These are phyloP conservation scores for Muricea muricata DNA, from an alignment of 92 coral and sea anemone genomes.

Conservation along the genomic window DNA sequence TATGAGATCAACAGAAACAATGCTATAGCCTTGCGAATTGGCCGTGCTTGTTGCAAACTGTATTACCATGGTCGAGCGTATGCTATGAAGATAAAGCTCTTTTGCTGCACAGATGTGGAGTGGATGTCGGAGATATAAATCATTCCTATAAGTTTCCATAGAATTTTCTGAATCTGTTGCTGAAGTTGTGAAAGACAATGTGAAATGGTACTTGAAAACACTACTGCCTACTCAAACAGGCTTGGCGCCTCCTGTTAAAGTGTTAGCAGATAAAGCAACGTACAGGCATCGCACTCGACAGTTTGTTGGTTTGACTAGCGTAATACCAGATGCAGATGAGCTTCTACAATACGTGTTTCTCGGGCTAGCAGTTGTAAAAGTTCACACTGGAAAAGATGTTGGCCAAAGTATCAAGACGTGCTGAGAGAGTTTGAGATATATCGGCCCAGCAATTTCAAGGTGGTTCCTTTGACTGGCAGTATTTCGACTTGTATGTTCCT, in stretches of 20 bases:
- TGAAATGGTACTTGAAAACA: not conserved
- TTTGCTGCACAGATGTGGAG: not conserved
- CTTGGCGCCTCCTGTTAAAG: conserved; percentile 7
- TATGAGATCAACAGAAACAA: not conserved
- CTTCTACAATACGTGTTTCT: not conserved
- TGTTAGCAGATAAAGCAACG: not conserved
- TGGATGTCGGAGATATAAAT: conserved; percentile 4
- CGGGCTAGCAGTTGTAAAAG: not conserved
- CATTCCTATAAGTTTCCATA: not conserved
- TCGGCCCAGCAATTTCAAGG: conserved; percentile 2
- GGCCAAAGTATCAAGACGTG: conserved; percentile 2
- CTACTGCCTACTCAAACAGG: not conserved
- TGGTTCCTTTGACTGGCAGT: conserved; percentile 1
- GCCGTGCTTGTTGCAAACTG: not conserved
- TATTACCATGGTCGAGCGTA: not conserved
- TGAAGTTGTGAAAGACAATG: not conserved
- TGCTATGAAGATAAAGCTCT: not conserved
- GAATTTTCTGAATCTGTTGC: not conserved
- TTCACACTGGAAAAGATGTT: not conserved
- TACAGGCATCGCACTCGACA: not conserved
- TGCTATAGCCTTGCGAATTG: not conserved
- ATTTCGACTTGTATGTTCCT: not conserved
- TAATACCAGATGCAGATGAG: not conserved
- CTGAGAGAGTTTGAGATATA: conserved; percentile 7
- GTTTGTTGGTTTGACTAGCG: conserved; percentile 10